Percentiles rank a stretch among this genome's conserved stretches.
Evolutionary conservation across 2,888 invertebrate species (phyloP).

Genomic region (Epicampocera succincta): DNA sequence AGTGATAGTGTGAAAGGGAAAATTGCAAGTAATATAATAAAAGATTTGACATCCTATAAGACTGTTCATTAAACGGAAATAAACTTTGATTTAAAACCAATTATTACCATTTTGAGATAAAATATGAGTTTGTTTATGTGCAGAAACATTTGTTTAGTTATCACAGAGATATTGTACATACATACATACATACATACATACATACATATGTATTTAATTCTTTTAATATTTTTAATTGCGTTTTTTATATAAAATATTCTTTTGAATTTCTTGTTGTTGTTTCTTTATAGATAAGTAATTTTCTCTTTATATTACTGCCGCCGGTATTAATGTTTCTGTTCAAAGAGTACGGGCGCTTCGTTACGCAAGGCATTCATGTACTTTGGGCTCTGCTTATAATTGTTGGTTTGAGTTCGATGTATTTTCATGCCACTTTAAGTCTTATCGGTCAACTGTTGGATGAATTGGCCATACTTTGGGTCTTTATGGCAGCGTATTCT

Average conservation of each 20-base stretch:
- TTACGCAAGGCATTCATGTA: conserved; percentile 90
- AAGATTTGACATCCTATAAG: no score
- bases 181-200: no score
- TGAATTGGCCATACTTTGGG: conserved; percentile 91
- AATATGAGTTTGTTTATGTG: no score
- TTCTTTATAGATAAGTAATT: conserved; percentile 87
- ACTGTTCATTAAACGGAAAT: no score
- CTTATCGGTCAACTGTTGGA: conserved; percentile 91
- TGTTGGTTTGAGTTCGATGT: conserved; percentile 90
- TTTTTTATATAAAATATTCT: conserved; percentile 51
- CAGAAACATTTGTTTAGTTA: no score
- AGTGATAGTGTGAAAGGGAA: no score
- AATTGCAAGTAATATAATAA: no score
- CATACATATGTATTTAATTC: conserved; percentile 8
- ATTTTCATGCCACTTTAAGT: conserved; percentile 92
- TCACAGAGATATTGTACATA: no score
- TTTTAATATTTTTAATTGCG: conserved; percentile 7
- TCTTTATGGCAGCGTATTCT: conserved; percentile 89
- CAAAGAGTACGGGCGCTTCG: conserved; percentile 88
- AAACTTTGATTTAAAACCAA: no score
- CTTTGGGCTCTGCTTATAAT: conserved; percentile 90
- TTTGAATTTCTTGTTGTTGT: conserved; percentile 66
- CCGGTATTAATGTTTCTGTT: conserved; percentile 90
- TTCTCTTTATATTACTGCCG: conserved; percentile 89
- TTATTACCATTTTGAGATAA: no score